phyloP scores from a whole-genome alignment of 2,797 vertebrate genomes.

The Amblyopsis hoosieri region DNA sequence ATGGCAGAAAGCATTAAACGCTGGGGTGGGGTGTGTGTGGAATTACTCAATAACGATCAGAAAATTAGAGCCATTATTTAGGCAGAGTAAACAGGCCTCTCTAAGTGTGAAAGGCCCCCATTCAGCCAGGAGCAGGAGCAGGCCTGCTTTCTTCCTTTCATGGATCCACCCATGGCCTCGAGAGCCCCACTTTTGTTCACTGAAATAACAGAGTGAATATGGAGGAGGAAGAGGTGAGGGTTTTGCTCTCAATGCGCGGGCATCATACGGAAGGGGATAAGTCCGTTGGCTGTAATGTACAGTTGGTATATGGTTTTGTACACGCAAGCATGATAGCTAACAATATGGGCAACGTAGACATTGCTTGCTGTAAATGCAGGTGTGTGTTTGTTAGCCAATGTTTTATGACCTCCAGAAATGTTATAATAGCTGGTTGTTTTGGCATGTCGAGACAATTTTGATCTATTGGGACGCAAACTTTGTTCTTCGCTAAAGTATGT shows the following conservation, averaged over 20 bases:
- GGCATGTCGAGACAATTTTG: not conserved
- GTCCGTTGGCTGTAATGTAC: constrained; percentile 37
- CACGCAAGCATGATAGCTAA: too few relatives aligned
- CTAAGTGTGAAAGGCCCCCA: constrained; percentile 78
- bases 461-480: constrained; percentile 1
- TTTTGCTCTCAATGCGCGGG: constrained; percentile 34
- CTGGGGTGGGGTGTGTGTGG: constrained; percentile 68
- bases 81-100: constrained; percentile 83
- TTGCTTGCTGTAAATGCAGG: not conserved
- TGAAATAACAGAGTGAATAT: constrained; percentile 73
- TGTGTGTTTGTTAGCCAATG: not conserved
- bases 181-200: constrained; percentile 77
- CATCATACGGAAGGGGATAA: constrained; percentile 29
- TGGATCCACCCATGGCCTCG: constrained; percentile 75
- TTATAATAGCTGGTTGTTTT: too few relatives aligned
- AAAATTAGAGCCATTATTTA: constrained; percentile 84
- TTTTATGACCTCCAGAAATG: too few relatives aligned
- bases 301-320: not conserved
- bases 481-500: not conserved
- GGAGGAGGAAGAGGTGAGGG: constrained; percentile 46
- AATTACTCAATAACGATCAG: constrained; percentile 84
- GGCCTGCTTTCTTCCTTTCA: constrained; percentile 74
- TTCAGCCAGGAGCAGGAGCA: constrained; percentile 77
- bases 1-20: constrained; percentile 61
- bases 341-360: not conserved